Percentiles rank a stretch among this genome's conserved stretches.
phyloP scores from a whole-genome alignment of 1,140 invertebrate species.

The Radopholus similis region DNA sequence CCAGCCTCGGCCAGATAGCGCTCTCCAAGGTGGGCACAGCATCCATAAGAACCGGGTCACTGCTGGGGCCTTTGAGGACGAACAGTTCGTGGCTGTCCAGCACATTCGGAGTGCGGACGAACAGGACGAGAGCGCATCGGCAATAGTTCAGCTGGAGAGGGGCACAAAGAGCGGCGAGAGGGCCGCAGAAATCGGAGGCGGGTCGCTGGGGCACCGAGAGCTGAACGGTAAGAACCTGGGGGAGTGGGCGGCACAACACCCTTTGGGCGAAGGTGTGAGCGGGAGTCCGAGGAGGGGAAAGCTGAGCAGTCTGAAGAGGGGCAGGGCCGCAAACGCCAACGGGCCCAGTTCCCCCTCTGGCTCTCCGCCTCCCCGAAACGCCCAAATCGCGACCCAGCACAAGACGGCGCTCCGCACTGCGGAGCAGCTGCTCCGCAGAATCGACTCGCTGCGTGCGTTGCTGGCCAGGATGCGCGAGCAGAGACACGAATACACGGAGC shows the following conservation, averaged over 20 bases:
- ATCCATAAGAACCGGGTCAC: not conserved
- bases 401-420: slow-evolving; percentile 6
- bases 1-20: slow-evolving; percentile 13
- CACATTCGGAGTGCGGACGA: too few relatives aligned
- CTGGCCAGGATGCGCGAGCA: slow-evolving; percentile 4
- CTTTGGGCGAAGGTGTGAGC: slow-evolving; percentile 4
- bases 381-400: not conserved
- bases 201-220: too few relatives aligned
- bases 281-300: slow-evolving; percentile 19
- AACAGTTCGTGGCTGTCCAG: not conserved
- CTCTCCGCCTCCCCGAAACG: not conserved
- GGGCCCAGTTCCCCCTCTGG: not conserved
- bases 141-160: not conserved
- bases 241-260: too few relatives aligned
- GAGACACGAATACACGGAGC: slow-evolving; percentile 40
- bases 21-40: not conserved
- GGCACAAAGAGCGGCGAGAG: not conserved
- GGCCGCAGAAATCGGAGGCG: slow-evolving; percentile 4
- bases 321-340: not conserved
- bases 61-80: not conserved
- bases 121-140: too few relatives aligned
- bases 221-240: too few relatives aligned
- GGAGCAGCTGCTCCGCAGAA: slow-evolving; percentile 10
- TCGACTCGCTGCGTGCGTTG: slow-evolving; percentile 17
- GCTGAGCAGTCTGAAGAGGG: slow-evolving; percentile 26